Base-by-base conservation (phyloP, 2,797 vertebrate species). In the Acanthiza pusilla region DNA sequence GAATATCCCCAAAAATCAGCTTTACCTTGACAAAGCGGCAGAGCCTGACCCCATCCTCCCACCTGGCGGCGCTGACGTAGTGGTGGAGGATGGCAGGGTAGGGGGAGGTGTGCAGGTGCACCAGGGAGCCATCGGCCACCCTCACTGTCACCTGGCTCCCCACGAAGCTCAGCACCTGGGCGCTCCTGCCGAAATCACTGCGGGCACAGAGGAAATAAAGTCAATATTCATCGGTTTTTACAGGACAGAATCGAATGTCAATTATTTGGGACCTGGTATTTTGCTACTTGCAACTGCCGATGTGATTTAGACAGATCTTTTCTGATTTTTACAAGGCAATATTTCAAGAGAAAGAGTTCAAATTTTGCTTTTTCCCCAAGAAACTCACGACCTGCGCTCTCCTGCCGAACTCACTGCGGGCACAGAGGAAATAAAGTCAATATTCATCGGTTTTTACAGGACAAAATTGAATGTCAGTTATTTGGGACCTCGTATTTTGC, bases 21-120 rank as follows among this genome's bases (percentile, higher is more conserved):
- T 58, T 89, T 97, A 99, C 99, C 98, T 99, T 99, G 93, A 99
- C 98, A 40, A 99, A 99, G 62, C 98, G 98, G 88, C 99, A 99
- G 73, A 99, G 97, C 42, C 98, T 97, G 71, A 99, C 95, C 4
- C 98, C 98, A 36, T 99, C 98, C 67, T 99, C 98, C 99, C 99
- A 99, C 55, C 98, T 97, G 16, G 98, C 97, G n/a, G 98, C 85
- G 91, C 96, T 89, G 63, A 98, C 96, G 73, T 99, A 98, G 32
- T 98, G 98, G 8, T 99, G 99, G 51, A 99, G 98, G 62, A 99
- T 98, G 4, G 97, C 97, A 5, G 99, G 98, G 92, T 99, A 99
- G 0, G 98, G 99, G 4, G 98, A 98, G 30, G 99, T 91, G 26
- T 85, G 98, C 89, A 98, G 98, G 95, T 98, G 99, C 45, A 99